These are phyloP conservation scores for Pseudomugil gertrudae DNA, from an alignment of 2,797 vertebrate species.

Conservation along the genomic window DNA sequence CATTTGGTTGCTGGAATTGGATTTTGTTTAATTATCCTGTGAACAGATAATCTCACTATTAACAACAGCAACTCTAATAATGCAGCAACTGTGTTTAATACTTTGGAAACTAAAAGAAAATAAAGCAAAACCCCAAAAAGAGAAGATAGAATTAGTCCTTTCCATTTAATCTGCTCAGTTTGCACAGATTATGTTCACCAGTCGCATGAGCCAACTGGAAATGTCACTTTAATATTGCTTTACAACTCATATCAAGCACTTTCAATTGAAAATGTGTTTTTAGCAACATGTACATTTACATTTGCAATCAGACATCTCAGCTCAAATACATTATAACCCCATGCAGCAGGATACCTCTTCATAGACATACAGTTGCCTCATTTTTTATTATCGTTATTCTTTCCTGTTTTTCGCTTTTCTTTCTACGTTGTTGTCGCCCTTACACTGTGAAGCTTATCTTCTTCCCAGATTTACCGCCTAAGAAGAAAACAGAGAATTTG, in stretches of 20 bases:
- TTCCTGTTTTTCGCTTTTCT: constrained; percentile 3
- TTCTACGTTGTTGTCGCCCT: constrained; percentile 22
- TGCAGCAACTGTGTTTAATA: constrained; percentile 3
- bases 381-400: constrained; percentile 23
- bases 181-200: neutral
- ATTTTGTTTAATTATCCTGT: neutral
- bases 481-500: constrained; percentile 49
- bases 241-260: constrained; percentile 18
- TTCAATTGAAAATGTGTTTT: constrained; percentile 25
- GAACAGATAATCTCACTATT: neutral
- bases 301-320: constrained; percentile 25
- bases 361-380: constrained; percentile 19
- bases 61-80: constrained; percentile 31
- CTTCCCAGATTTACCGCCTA: constrained; percentile 43
- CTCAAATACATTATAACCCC: constrained; percentile 21
- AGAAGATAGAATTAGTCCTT: constrained; percentile 12
- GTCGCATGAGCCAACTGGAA: constrained; percentile 8
- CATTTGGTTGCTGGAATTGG: constrained; percentile 23
- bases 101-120: neutral
- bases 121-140: constrained; percentile 7
- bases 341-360: constrained; percentile 10
- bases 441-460: constrained; percentile 46
- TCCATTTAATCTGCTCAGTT: neutral
- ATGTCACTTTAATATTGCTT: constrained; percentile 6
- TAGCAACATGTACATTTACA: constrained; percentile 9